Evolutionary conservation across 2,888 invertebrate species (phyloP).

Genomic region (Tigriopus californicus): DNA sequence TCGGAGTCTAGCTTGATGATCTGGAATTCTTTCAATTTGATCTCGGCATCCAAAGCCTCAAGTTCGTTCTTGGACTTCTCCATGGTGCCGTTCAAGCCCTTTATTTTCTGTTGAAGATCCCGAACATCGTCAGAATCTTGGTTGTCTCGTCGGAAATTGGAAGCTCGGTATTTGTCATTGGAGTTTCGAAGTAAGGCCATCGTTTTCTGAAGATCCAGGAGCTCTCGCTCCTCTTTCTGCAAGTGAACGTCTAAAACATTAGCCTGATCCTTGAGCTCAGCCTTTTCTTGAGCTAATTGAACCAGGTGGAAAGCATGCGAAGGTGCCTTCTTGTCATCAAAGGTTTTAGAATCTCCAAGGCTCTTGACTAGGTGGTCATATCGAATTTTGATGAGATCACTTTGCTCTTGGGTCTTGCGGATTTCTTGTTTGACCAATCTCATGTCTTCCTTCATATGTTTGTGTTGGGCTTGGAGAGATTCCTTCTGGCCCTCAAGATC

Average conservation of each 20-base stretch:
- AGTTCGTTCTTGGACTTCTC: neutral
- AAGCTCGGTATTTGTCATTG: constrained; percentile 1
- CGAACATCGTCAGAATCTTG: neutral
- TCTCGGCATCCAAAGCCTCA: neutral
- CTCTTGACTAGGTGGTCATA: neutral
- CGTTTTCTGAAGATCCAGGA: neutral
- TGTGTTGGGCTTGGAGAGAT: neutral
- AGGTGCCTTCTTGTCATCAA: neutral
- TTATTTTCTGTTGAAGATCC: neutral
- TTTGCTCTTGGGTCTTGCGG: neutral
- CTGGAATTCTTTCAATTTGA: neutral
- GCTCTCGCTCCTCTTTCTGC: neutral
- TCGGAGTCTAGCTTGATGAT: neutral
- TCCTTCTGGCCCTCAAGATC: neutral
- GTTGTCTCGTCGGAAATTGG: neutral
- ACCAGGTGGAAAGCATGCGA: neutral
- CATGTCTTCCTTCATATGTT: neutral
- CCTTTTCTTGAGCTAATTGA: neutral
- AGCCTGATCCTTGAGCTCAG: neutral
- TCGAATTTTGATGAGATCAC: neutral
- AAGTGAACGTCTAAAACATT: neutral
- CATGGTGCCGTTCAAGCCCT: neutral
- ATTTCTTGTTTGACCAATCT: neutral
- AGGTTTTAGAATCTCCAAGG: neutral
- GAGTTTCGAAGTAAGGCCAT: neutral